Evolutionary conservation across 2,888 invertebrate genomes (phyloP), one percentile per base, ranked within the genome.

Genomic region (Phyllotreta striolata): DNA sequence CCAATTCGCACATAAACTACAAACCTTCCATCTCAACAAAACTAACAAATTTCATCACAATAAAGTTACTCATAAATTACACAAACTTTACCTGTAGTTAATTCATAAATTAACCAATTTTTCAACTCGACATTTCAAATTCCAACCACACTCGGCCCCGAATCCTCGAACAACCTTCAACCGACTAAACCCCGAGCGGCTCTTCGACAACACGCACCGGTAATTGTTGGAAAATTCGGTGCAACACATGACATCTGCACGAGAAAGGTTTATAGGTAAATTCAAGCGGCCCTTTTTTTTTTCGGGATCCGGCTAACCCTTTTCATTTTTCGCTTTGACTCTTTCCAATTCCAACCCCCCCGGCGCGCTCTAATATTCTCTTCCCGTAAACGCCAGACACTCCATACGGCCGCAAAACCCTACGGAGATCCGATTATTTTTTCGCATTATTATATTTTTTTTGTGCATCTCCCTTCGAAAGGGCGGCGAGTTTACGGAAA

Each of bases 401-500:
- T 80, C 80, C 75, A 80, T 79, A 78, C 76, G 76, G 79, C 81
- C 81, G 70, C 81, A 81, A 77, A 80, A 76, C 79, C 80, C 78
- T 79, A 79, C 75, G 74, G 68, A 74, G 77, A 81, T 80, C 80
- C 79, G 80, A 81, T 81, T 81, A 81, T 80, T 47, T 79, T 80
- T 80, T 80, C 79, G 78, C 76, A 77, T 73, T 75, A 74, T 76
- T 43, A 10, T 43, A 34, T 80, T 80, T 80, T 79, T 76, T 77
- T 73, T 75, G 74, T 76, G 77, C 76, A 77, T 73, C 75, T 74
- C 75, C 76, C 77, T 75, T 73, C 70, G 72, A 77, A 77, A 74
- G 79, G 80, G 80, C 78, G 80, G 78, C 79, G 77, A 77, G 79
- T 80, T 77, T 79, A 77, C 72, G 76, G 76, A 78, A 79, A 78